Conservation (phyloP, 2,113 vertebrate genomes). For the Perognathus longimembris region DNA sequence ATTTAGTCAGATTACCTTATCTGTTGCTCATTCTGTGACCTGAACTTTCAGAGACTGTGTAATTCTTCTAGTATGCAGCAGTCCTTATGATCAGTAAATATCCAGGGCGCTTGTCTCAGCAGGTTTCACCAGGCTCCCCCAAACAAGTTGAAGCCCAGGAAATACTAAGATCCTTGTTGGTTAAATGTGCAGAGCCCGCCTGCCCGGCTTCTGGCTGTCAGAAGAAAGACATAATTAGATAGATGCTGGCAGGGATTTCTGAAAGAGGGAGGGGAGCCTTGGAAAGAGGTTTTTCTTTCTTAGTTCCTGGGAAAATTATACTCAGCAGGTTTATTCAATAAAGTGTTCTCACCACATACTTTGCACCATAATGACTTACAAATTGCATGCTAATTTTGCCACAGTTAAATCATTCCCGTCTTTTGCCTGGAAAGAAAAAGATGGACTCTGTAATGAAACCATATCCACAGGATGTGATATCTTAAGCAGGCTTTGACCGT, state of each 20-base stretch:
- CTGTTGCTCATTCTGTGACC: neutral
- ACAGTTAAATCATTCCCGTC: constrained; percentile 76
- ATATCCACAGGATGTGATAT: constrained; percentile 58
- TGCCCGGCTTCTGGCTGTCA: constrained; percentile 58
- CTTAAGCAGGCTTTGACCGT: constrained; percentile 8
- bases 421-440: constrained; percentile 80
- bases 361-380: constrained; percentile 87
- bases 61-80: constrained; percentile 41
- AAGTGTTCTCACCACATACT: constrained; percentile 85
- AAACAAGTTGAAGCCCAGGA: constrained; percentile 50
- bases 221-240: constrained; percentile 73
- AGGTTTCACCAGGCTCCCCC: constrained; percentile 68
- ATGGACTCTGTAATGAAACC: constrained; percentile 68
- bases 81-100: constrained; percentile 60
- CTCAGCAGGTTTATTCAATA: constrained; percentile 87
- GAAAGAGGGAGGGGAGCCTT: constrained; percentile 74
- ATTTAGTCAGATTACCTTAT: too few relatives aligned
- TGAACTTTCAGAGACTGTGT: constrained; percentile 66
- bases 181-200: constrained; percentile 1
- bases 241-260: constrained; percentile 61
- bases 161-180: constrained; percentile 39
- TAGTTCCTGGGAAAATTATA: constrained; percentile 83
- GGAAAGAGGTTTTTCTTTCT: constrained; percentile 81
- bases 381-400: constrained; percentile 89
- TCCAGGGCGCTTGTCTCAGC: constrained; percentile 46